A percentile compares a stretch with the other conserved stretches of the same genome.
Evolutionary conservation across 2,888 invertebrate genomes (phyloP).

Genomic region (Cephus spinipes): DNA sequence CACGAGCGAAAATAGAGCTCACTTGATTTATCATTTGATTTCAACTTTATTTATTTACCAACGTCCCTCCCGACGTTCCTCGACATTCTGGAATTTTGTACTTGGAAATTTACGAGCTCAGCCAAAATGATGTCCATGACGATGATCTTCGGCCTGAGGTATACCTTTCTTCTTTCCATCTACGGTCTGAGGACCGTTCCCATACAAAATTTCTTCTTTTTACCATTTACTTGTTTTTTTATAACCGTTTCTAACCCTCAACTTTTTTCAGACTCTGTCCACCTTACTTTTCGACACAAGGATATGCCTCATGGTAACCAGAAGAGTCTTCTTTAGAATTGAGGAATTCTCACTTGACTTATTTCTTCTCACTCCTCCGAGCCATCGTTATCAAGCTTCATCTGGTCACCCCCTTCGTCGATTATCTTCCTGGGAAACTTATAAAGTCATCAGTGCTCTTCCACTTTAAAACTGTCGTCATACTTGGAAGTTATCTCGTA

Average conservation of each 20-base stretch:
- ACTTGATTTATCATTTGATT: slow-evolving; percentile 16
- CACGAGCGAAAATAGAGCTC: slow-evolving; percentile 13
- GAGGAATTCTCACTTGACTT: not conserved
- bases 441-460: not conserved
- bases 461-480: not conserved
- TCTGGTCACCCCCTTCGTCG: not conserved
- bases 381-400: not conserved
- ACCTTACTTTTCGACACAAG: not conserved
- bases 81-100: not conserved
- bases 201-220: not conserved
- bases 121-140: not conserved
- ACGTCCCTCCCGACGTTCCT: not conserved
- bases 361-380: not conserved
- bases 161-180: not conserved
- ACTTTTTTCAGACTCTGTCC: not conserved
- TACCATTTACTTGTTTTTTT: no score
- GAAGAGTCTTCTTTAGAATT: not conserved
- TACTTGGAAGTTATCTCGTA: not conserved
- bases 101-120: not conserved
- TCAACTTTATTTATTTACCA: not conserved
- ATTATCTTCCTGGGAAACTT: not conserved
- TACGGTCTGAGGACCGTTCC: not conserved
- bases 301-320: not conserved
- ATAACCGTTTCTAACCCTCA: not conserved
- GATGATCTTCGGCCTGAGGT: not conserved